Evolutionary conservation across 2,797 vertebrate genomes (phyloP).

Genomic region (Pseudomugil gertrudae): DNA sequence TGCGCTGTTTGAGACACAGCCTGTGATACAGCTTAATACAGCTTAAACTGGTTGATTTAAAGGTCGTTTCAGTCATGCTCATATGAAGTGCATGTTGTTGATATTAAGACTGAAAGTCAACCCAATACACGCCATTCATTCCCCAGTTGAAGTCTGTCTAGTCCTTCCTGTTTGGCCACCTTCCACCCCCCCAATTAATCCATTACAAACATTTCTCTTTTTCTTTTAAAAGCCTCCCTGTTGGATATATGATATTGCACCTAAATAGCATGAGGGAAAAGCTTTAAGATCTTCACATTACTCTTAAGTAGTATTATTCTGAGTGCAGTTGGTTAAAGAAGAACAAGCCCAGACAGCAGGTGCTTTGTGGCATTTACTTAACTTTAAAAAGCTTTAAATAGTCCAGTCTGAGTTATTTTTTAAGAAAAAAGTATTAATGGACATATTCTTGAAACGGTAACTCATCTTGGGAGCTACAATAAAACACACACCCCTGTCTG

Average conservation of each 20-base stretch:
- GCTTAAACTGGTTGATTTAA: too few relatives aligned
- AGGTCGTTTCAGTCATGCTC: too few relatives aligned
- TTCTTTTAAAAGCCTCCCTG: not conserved
- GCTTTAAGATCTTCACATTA: not conserved
- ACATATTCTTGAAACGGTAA: not conserved
- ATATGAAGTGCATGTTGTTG: not conserved
- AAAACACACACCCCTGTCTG: constrained; percentile 11
- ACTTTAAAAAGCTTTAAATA: not conserved
- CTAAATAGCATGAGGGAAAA: not conserved
- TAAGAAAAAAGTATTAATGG: not conserved
- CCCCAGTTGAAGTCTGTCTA: constrained; percentile 20
- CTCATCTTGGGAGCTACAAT: not conserved
- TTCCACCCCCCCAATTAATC: constrained; percentile 2
- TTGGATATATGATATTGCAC: not conserved
- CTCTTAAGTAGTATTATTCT: not conserved
- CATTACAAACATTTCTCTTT: not conserved
- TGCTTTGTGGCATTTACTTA: constrained; percentile 13
- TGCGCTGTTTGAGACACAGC: too few relatives aligned
- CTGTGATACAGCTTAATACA: too few relatives aligned
- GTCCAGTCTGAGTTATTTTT: not conserved
- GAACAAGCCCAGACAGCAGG: constrained; percentile 20
- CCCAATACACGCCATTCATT: constrained; percentile 24
- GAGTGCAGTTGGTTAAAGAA: not conserved
- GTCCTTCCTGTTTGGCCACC: constrained; percentile 66
- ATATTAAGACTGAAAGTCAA: not conserved